Conservation (phyloP, 2,113 vertebrate species). For the Engystomops pustulosus region DNA sequence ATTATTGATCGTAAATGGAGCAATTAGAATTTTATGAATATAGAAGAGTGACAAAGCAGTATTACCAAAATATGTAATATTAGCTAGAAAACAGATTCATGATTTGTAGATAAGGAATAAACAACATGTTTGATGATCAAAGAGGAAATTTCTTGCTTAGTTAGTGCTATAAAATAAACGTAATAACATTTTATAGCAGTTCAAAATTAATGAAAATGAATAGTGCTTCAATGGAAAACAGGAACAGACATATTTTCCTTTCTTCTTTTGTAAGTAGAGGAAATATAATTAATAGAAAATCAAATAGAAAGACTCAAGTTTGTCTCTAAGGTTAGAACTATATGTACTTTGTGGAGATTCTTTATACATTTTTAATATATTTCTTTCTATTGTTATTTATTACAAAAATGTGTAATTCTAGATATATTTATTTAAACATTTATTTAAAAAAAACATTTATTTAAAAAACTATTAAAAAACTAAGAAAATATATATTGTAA, state of each 20-base stretch:
- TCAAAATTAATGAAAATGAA: constrained; percentile 43
- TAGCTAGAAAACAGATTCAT: constrained; percentile 39
- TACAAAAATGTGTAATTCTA: too few relatives aligned
- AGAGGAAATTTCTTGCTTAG: constrained; percentile 27
- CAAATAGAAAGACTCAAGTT: not conserved
- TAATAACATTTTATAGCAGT: constrained; percentile 27
- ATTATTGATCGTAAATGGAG: constrained; percentile 21
- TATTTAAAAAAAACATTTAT: too few relatives aligned
- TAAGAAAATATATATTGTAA: too few relatives aligned
- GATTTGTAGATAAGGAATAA: constrained; percentile 48
- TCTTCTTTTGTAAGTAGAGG: not conserved
- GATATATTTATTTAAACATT: too few relatives aligned
- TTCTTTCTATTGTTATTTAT: too few relatives aligned
- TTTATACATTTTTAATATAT: too few relatives aligned
- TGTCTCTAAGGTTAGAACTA: too few relatives aligned
- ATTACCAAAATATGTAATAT: constrained; percentile 34
- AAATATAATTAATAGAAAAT: not conserved
- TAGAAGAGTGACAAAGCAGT: constrained; percentile 14
- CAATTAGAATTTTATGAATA: constrained; percentile 47
- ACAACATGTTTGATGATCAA: constrained; percentile 36
- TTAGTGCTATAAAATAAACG: constrained; percentile 36
- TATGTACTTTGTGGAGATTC: too few relatives aligned
- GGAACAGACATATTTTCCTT: not conserved
- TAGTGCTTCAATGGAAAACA: not conserved
- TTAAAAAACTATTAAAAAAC: too few relatives aligned